phyloP scores from a whole-genome alignment of 2,113 vertebrate species.

The Trematocara nigrifrons region DNA sequence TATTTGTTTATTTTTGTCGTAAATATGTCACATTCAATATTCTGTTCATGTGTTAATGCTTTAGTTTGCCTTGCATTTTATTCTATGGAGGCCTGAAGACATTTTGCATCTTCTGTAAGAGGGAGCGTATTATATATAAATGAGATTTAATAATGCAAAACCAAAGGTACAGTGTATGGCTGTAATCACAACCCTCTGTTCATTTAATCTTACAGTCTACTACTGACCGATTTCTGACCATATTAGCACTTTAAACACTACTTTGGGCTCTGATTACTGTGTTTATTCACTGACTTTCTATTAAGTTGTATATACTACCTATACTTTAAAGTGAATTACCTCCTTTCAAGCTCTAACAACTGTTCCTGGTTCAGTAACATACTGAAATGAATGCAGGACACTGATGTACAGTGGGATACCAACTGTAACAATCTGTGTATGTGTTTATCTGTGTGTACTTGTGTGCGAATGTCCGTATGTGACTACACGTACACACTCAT shows the following conservation, averaged over 20 bases:
- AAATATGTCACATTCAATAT: neutral
- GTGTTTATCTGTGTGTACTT: neutral
- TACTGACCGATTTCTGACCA: neutral
- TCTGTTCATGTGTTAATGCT: neutral
- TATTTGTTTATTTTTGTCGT: neutral
- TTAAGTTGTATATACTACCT: neutral
- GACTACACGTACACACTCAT: neutral
- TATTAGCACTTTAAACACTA: neutral
- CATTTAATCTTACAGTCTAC: neutral
- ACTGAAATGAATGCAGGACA: conserved; percentile 63
- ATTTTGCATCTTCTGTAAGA: neutral
- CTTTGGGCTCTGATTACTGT: neutral
- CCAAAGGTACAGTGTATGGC: neutral
- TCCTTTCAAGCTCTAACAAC: neutral
- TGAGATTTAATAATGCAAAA: neutral
- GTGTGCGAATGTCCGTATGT: neutral
- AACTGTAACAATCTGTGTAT: conserved; percentile 1
- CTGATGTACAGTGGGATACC: conserved; percentile 79
- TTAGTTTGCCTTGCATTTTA: neutral
- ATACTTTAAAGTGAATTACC: neutral
- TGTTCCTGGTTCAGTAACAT: neutral
- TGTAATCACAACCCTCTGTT: neutral
- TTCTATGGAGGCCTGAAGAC: neutral
- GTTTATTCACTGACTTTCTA: neutral
- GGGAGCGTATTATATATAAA: neutral